Conservation (phyloP, 2,113 vertebrate species). For the Nettapus auritus region DNA sequence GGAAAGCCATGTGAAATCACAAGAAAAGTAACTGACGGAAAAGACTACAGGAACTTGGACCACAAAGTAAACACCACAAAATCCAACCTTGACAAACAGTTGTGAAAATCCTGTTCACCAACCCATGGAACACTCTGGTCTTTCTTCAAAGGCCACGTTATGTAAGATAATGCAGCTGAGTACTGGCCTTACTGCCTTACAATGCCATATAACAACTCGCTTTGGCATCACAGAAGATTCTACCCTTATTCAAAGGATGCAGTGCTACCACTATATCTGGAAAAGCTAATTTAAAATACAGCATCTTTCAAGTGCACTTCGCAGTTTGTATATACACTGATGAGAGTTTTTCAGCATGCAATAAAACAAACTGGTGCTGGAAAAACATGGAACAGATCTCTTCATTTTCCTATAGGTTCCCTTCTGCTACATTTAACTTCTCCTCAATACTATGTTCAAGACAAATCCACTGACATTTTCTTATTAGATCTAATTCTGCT, state of each 20-base stretch:
- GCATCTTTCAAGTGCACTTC: background rate
- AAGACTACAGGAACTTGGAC: background rate
- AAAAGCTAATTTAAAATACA: background rate
- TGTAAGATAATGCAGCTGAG: background rate
- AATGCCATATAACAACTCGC: background rate
- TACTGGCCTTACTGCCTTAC: background rate
- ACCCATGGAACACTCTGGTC: background rate
- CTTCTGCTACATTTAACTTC: background rate
- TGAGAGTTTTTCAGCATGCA: background rate
- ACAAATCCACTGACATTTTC: background rate
- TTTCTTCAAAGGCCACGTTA: background rate
- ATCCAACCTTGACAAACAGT: background rate
- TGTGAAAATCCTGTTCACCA: background rate
- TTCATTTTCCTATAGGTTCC: background rate
- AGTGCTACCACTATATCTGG: background rate
- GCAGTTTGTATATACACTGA: background rate
- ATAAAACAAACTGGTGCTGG: background rate
- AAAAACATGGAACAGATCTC: rapidly evolving
- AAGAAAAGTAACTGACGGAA: background rate
- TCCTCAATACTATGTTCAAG: background rate
- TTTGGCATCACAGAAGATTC: background rate
- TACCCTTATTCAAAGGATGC: background rate
- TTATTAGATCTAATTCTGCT: background rate
- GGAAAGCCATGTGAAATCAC: background rate
- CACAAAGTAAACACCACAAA: background rate